Base-by-base conservation (phyloP, 2,113 vertebrate genomes). In the Ondatra zibethicus region DNA sequence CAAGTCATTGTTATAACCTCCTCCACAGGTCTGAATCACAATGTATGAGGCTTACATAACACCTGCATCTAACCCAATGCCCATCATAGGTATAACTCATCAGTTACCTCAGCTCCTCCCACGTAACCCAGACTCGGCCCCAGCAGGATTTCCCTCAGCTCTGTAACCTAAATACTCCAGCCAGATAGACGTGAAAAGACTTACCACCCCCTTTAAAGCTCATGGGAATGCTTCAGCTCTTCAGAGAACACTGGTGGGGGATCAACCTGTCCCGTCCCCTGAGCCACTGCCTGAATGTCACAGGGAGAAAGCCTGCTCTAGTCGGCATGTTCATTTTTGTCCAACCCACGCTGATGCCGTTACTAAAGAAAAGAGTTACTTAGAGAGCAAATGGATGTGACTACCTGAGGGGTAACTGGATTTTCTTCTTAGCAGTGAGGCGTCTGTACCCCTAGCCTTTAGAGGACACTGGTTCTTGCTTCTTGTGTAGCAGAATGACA, bases 311-410 rank as follows among this genome's bases (percentile, higher is more conserved):
- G 5, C 29, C 27, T 63, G 11, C 70, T 86, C 9, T 1, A 9
- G 27, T 14, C 82, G 52, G 2, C 9, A 11, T 3, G 12, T 1
- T n/a, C 42, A 11, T 61, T 33, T 58, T 45, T 33, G 3, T 39
- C 87, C 73, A 27, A 1, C 76, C 78, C 52, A 23, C 65, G n/a
- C 31, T 58, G 61, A 65, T 33, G 2, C n/a, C 36, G 1, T 73
- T 65, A n/a, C 9, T 4, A 29, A 39, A 29, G 36, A 92, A n/a
- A 85, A 70, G 29, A 93, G 31, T 52, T 88, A 10, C 39, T 73
- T 80, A 65, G 85, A 39, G 10, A n/a, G 92, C 89, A 89, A 95
- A 47, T 68, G 52, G 77, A 88, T n/a, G 23, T 68, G 70, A 86
- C 7, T 47, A 25, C 50, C 58, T 75, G 27, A 84, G 75, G 17